Evolutionary conservation across 2,797 vertebrate species (phyloP).

Genomic region (Paratrypauchen microcephalus): DNA sequence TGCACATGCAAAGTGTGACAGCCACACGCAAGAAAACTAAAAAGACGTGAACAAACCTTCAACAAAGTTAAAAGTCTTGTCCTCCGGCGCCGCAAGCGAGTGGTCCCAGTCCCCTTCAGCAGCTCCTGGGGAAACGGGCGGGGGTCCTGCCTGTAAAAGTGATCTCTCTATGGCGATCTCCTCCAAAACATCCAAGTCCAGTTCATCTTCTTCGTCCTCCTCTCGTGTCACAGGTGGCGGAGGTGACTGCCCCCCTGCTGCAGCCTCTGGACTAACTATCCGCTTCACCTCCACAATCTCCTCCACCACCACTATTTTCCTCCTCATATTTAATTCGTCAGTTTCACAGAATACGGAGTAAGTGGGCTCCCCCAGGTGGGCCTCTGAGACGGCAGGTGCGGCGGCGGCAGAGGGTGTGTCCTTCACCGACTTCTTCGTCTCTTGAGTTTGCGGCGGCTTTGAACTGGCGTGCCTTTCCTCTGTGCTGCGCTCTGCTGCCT

Average conservation of each 20-base stretch:
- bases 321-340: conserved; percentile 78
- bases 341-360: conserved; percentile 30
- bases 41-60: conserved; percentile 72
- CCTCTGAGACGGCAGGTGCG: conserved; percentile 51
- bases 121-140: conserved; percentile 25
- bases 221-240: conserved; percentile 48
- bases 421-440: conserved; percentile 58
- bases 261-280: conserved; percentile 54
- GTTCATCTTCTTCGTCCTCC: conserved; percentile 56
- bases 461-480: conserved; percentile 58
- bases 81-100: conserved; percentile 74
- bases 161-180: conserved; percentile 70
- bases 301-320: conserved; percentile 82
- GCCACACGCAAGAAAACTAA: conserved; percentile 46
- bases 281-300: conserved; percentile 81
- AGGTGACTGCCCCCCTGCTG: conserved; percentile 48
- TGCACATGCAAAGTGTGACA: conserved; percentile 29
- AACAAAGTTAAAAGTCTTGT: conserved; percentile 77
- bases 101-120: conserved; percentile 75
- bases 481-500: conserved; percentile 71
- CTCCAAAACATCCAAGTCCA: conserved; percentile 80
- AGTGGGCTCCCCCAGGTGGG: conserved; percentile 55
- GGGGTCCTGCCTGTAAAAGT: conserved; percentile 33
- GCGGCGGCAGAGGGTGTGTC: conserved; percentile 65
- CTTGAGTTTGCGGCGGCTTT: conserved; percentile 57